Percentiles rank a stretch among this genome's conserved stretches.
Conservation (phyloP, 2,888 invertebrate genomes). For the Odontocerum albicorne region DNA sequence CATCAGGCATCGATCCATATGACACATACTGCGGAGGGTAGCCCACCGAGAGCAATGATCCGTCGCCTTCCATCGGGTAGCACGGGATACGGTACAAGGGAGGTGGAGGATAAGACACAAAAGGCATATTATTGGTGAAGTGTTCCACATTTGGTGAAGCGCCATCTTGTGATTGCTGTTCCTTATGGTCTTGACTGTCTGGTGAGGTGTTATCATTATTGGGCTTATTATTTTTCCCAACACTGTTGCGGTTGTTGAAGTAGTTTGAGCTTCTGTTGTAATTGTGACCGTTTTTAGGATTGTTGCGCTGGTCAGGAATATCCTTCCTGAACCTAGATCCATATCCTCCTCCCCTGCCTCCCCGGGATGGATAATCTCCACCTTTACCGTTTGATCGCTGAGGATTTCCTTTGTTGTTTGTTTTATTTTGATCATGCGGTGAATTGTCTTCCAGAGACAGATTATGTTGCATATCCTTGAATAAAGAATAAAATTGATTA, state of each 20-base stretch:
- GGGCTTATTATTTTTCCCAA: neutral
- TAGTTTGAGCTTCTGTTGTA: constrained; percentile 16
- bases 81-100: constrained; percentile 52
- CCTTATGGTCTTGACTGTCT: neutral
- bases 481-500: neutral
- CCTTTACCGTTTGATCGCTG: constrained; percentile 15
- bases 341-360: constrained; percentile 15
- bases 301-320: constrained; percentile 6
- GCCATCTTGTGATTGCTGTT: neutral
- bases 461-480: constrained; percentile 31
- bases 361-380: constrained; percentile 9
- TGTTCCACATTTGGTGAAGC: neutral
- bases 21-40: constrained; percentile 23
- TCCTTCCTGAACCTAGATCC: constrained; percentile 10
- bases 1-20: constrained; percentile 14
- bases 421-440: constrained; percentile 20
- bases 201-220: neutral
- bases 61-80: constrained; percentile 51
- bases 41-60: constrained; percentile 40
- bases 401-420: constrained; percentile 10
- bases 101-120: constrained; percentile 55
- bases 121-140: constrained; percentile 46
- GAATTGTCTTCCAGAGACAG: constrained; percentile 24
- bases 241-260: constrained; percentile 8
- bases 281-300: constrained; percentile 7